These are phyloP conservation scores for Nipponacmea schrenckii DNA, from an alignment of 2,888 invertebrate species.

Conservation along the genomic window DNA sequence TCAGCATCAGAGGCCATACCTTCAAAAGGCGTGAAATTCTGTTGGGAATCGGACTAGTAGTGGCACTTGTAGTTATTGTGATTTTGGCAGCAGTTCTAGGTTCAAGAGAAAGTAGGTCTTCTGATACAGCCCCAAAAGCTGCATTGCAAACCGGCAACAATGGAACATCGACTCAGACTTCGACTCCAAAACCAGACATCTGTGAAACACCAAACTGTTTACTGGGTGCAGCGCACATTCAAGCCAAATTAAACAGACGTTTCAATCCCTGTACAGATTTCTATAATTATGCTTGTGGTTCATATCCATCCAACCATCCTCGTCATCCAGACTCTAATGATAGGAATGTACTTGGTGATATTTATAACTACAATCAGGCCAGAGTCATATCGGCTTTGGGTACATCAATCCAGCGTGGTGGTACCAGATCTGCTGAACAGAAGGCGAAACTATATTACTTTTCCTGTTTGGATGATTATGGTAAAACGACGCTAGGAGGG, in stretches of 20 bases:
- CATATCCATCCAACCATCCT: slow-evolving; percentile 68
- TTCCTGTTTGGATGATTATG: slow-evolving; percentile 70
- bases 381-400: slow-evolving; percentile 33
- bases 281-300: slow-evolving; percentile 67
- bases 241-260: slow-evolving; percentile 47
- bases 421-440: slow-evolving; percentile 68
- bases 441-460: slow-evolving; percentile 74
- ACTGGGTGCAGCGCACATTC: slow-evolving; percentile 44
- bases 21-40: slow-evolving; percentile 51
- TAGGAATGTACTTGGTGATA: slow-evolving; percentile 40
- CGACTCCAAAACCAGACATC: background rate
- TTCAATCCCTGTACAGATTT: slow-evolving; percentile 71
- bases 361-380: slow-evolving; percentile 49
- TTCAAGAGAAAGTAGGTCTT: slow-evolving; percentile 8
- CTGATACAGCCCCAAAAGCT: background rate
- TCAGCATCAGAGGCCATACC: slow-evolving; percentile 31
- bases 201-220: slow-evolving; percentile 48
- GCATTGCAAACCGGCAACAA: background rate
- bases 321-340: slow-evolving; percentile 31
- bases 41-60: slow-evolving; percentile 34
- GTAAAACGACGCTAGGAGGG: slow-evolving; percentile 43
- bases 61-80: slow-evolving; percentile 43
- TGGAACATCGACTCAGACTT: background rate
- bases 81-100: slow-evolving; percentile 46
- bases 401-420: background rate